Evolutionary conservation across 2,888 invertebrate species (phyloP).

Genomic region (Andrena chrysosceles): DNA sequence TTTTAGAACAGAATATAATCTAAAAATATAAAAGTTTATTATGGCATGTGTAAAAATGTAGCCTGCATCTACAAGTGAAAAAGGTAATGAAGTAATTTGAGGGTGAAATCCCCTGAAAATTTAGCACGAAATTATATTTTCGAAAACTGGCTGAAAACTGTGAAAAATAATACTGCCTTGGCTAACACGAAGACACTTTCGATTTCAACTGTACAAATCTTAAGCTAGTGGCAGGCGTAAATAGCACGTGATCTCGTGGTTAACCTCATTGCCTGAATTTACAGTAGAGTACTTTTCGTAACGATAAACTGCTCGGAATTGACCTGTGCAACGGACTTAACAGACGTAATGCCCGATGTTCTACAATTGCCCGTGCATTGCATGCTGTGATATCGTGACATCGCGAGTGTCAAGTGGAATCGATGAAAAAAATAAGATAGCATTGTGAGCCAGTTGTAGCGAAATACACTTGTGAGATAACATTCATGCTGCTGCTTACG

Average conservation of each 20-base stretch:
- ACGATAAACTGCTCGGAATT: slow-evolving; percentile 49
- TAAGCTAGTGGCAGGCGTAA: slow-evolving; percentile 21
- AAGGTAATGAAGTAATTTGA: no score
- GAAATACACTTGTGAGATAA: slow-evolving; percentile 6
- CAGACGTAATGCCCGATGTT: slow-evolving; percentile 40
- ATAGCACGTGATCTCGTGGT: slow-evolving; percentile 45
- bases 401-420: slow-evolving; percentile 32
- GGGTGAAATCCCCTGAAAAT: no score
- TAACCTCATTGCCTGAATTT: slow-evolving; percentile 53
- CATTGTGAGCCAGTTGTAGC: background rate
- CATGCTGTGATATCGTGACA: slow-evolving; percentile 42
- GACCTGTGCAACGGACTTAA: slow-evolving; percentile 48
- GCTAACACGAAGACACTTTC: no score
- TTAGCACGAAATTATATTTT: no score
- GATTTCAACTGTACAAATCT: background rate
- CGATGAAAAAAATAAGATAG: slow-evolving; percentile 3
- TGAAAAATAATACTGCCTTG: no score
- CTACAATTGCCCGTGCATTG: slow-evolving; percentile 38
- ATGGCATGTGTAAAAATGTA: no score
- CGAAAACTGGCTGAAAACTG: no score
- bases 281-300: slow-evolving; percentile 40
- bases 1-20: no score
- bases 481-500: no score
- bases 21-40: no score
- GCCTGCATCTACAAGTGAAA: no score